Evolutionary conservation across 2,888 invertebrate genomes (phyloP), one percentile per base, ranked within the genome.

Genomic region (Druceiella hillmani): DNA sequence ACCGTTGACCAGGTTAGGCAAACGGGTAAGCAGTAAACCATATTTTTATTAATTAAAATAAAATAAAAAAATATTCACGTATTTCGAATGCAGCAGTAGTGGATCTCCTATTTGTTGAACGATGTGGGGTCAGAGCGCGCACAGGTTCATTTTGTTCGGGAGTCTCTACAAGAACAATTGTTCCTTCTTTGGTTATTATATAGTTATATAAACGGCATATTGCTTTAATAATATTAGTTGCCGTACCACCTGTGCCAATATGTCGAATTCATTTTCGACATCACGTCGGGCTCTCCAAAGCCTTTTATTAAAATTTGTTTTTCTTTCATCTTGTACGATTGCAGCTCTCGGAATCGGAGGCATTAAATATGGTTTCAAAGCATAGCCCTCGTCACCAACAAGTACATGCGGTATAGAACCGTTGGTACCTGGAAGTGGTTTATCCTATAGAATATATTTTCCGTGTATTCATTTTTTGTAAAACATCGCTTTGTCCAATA

Each of bases 341-440:
- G 29, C 7, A n/a, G 28, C 28, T 38, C 29, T 34, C 9, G 29
- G 38, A 17, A 39, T 30, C n/a, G n/a, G n/a, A n/a, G n/a, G n/a
- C n/a, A n/a, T n/a, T n/a, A n/a, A n/a, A n/a, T n/a, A n/a, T n/a
- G 15, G 38, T 22, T 39, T 33, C 16, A 38, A 27, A 17, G 38
- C 33, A 38, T 33, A 38, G 5, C 27, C 38, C 11, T 33, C 38
- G 13, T 29, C 38, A 9, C 33, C 38, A n/a, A n/a, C n/a, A n/a
- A n/a, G n/a, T n/a, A n/a, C n/a, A n/a, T n/a, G n/a, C n/a, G n/a
- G n/a, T 17, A 37, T 26, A 9, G 10, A 26, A 6, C 25, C 31
- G 7, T 37, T 14, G 14, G 20, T 14, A 11, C 37, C 31, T 6
- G 22, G 37, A 30, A 37, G 25, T 20, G 37, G 37, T 37, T 37